Evolutionary conservation across 2,113 vertebrate species (phyloP), one percentile per base, ranked within the genome.

Genomic region (Mesocricetus auratus): DNA sequence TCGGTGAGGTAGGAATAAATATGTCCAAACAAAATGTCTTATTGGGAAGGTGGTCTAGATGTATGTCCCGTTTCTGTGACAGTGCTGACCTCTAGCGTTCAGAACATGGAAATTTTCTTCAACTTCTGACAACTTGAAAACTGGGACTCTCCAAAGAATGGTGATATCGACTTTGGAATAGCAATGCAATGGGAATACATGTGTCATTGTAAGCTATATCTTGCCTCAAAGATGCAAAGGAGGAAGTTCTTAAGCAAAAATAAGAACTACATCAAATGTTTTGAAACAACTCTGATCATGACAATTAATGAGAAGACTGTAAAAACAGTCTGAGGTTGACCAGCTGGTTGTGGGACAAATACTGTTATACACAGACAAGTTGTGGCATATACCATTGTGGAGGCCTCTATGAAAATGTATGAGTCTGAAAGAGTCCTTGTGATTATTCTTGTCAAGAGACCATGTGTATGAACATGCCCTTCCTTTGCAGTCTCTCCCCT

Each of bases 71-170:
- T 97, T 97, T 75, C 82, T 97, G 89, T 36, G 56, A 2, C 60
- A 45, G 88, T 96, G 89, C 96, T 97, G 98, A 86, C 98, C 97
- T 96, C 98, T 98, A 94, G 97, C 29, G 98, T 89, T 83, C 39
- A 86, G n/a, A 81, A n/a, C 7, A 26, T 47, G 9, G 1, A 45
- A 53, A 4, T 26, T 86, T 68, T 86, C 50, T 90, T 93, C 42
- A 42, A 91, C 21, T 92, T 91, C 24, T 74, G 33, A 22, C 77
- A 74, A 42, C 36, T 36, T 64, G 17, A 39, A 36, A 33, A 45
- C 5, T 36, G 47, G 19, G 11, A 33, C 6, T 83, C 39, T 29
- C 36, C 75, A 33, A 39, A 42, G 50, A 77, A 45, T 16, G 73
- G 17, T 47, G 62, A 36, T 66, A 75, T 4, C 22, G n/a, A 62